Base-by-base conservation (phyloP, 2,113 vertebrate genomes). In the Puntigrus tetrazona region DNA sequence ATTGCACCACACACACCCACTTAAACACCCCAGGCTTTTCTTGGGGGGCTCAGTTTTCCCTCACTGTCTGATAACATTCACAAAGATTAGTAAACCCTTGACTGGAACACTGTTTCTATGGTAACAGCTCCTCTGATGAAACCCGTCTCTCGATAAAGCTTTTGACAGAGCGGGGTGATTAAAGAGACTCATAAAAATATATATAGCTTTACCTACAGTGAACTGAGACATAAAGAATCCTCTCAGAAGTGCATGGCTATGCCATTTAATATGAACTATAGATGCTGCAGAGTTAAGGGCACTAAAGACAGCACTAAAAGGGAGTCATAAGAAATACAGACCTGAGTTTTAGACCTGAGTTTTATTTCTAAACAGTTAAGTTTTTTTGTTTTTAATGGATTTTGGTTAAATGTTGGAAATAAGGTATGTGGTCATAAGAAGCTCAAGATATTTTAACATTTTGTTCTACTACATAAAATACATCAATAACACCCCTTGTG, bases 31-130 rank as follows among this genome's bases (percentile, higher is more conserved):
- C 6, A 81, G 6, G 31, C 27, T 36, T 73, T 74, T 72, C 65
- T 61, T 79, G 45, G 52, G 79, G 41, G 77, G 34, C 55, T 84
- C 83, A 27, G 74, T 57, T 52, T 78, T 69, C 43, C 41, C 70
- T 45, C 77, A 45, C n/a, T 72, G 52, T 70, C 55, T 34, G 73
- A 65, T 47, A 77, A 77, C 52, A 61, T 57, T 41, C 63, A 61
- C 5, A 61, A 57, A 87, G 43, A 81, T 87, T 27, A 78, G 29
- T 59, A n/a, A 87, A 83, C 69, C 77, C 69, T 52, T 69, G 70
- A 81, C 45, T 50, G 70, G 70, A 80, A 38, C 63, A 25, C 3
- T 76, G 82, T 87, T 87, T 82, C 82, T 77, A 84, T 84, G 82
- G 86, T 50, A 84, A 87, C 78, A 18, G 52, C 5, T 67, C 7